Evolutionary conservation across 2,113 vertebrate genomes (phyloP), one percentile per base, ranked within the genome.

Genomic region (Tragelaphus scriptus): DNA sequence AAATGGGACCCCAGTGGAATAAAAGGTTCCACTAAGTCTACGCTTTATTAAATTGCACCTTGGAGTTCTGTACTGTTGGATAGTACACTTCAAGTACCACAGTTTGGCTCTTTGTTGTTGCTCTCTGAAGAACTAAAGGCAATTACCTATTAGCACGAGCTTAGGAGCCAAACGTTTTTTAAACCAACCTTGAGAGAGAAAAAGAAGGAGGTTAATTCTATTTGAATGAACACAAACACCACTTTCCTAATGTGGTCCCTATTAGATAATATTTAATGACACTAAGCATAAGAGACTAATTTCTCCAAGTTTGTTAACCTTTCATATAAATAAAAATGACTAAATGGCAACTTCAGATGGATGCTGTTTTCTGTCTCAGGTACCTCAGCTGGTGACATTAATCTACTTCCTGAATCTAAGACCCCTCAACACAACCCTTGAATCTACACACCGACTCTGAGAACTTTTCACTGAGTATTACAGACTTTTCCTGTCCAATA

Each of bases 1-100:
- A 89, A 94, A 87, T 77, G 80, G 79, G 47, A 53, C 58, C 61
- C 79, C 65, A 80, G 26, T 63, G 88, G 85, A 98, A 88, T 77
- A 87, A 96, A 94, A 97, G 86, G 91, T 71, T 93, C 80, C 47
- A 96, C 61, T 53, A 79, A 96, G 49, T 80, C 86, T 95, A 44
- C 5, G n/a, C 56, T 97, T 97, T 97, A 96, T 96, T 95, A 85
- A 94, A 96, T 40, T 91, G 53, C 1, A 90, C 63, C 82, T 90
- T 90, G 28, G 86, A 94, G 86, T 89, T 80, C 61, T 85, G 14
- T 16, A n/a, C 79, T 85, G 26, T 21, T 90, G 61, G 94, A 77
- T 56, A 82, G 6, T 55, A 63, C 44, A 77, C 63, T 90, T 93
- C 49, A 44, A 58, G 80, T 85, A 51, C 49, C n/a, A 16, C 63